Evolutionary conservation across 2,797 vertebrate species (phyloP), one percentile per base, ranked within the genome.

Genomic region (Melanotaenia pygmaea): DNA sequence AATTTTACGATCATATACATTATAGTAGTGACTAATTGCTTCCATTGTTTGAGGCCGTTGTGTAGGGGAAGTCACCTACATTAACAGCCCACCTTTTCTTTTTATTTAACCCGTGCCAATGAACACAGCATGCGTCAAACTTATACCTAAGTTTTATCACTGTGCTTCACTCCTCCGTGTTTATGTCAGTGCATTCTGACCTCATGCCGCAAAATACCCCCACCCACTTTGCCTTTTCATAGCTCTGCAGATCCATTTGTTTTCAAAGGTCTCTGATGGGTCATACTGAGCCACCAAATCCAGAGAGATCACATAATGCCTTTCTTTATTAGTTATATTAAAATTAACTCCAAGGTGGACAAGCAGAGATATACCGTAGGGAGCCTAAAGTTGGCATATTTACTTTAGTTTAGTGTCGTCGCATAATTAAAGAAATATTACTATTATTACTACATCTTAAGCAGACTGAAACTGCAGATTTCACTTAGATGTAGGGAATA

Each of bases 41-140:
- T 69, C 74, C 26, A 75, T 70, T 70, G 77, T 81, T 74, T 51
- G 40, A 75, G 78, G 79, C 75, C 80, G 81, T 62, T 65, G 84
- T 70, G 88, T 88, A 78, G 84, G 85, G 86, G 79, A 80, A 5
- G 32, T 68, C 79, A 82, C 79, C 88, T 83, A 83, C 78, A 77
- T 64, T 30, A 68, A 50, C 67, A 70, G 69, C 57, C 74, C 64
- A 73, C 61, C 77, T 84, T 79, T 77, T 79, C 73, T 78, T 76
- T 62, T 51, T 40, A 80, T 82, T 80, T 80, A 82, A 85, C 84
- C 82, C 76, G 51, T 40, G 30, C 51, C 60, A 66, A 67, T 69
- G 51, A 63, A 60, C 1, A 20, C 43, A 28, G 50, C 47, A 35
- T 40, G 54, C 43, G 26, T 56, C 35, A 37, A 50, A 56, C 4